Percentiles rank a stretch among this genome's conserved stretches.
phyloP scores from a whole-genome alignment of 2,797 vertebrate genomes.

The Ataeniobius toweri region DNA sequence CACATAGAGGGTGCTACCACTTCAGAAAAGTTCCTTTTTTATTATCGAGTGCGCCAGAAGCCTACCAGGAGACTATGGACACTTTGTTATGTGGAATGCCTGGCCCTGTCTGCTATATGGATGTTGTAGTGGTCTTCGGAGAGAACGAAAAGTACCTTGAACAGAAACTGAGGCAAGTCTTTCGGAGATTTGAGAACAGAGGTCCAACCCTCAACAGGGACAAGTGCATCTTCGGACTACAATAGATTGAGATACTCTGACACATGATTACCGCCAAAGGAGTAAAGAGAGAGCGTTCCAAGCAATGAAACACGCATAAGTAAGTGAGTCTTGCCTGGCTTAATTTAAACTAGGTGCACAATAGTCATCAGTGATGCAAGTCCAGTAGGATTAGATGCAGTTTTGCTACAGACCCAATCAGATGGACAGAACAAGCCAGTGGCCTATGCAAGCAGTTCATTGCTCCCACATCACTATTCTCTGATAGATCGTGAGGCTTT shows the following conservation, averaged over 20 bases:
- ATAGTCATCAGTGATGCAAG: background rate
- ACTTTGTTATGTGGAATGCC: too few species aligned
- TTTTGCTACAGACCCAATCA: background rate
- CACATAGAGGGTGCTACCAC: too few species aligned
- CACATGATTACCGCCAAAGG: background rate
- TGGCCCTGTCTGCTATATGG: too few species aligned
- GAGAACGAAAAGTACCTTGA: too few species aligned
- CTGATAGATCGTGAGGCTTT: background rate
- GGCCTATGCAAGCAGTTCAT: background rate
- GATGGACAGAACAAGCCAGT: background rate
- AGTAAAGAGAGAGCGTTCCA: background rate
- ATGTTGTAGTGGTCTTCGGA: too few species aligned
- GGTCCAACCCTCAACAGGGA: conserved; percentile 1
- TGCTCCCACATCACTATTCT: background rate
- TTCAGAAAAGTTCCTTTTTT: too few species aligned
- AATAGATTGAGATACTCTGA: background rate
- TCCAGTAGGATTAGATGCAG: background rate
- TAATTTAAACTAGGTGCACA: background rate
- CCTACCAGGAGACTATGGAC: too few species aligned
- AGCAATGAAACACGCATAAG: background rate
- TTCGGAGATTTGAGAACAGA: background rate
- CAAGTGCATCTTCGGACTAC: background rate
- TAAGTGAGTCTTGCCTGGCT: background rate
- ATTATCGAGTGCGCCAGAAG: too few species aligned
- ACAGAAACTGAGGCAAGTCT: background rate